A percentile compares a stretch with the other conserved stretches of the same genome.
These are phyloP conservation scores for Tachysurus vachellii DNA, from an alignment of 2,113 vertebrate genomes.

Conservation along the genomic window DNA sequence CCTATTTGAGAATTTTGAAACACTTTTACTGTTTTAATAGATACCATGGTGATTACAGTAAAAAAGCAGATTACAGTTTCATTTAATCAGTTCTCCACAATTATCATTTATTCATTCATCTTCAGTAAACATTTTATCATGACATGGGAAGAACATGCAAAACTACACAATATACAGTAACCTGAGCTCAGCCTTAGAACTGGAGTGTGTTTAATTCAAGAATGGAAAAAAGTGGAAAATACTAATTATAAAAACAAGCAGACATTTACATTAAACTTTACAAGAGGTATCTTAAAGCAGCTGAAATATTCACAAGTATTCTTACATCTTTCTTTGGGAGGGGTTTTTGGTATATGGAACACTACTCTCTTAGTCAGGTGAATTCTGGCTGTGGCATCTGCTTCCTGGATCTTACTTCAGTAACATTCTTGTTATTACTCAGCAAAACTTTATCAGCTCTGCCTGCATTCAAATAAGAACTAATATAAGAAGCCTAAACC, in stretches of 20 bases:
- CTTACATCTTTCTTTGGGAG: neutral
- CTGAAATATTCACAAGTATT: neutral
- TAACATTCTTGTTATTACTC: too few relatives aligned
- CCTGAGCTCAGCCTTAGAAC: neutral
- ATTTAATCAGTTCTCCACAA: too few relatives aligned
- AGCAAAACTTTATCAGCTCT: neutral
- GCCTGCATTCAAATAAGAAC: neutral
- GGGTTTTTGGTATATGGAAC: slow-evolving; percentile 73
- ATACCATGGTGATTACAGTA: neutral
- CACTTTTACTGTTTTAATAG: neutral
- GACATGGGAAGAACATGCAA: neutral
- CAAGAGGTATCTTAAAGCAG: neutral
- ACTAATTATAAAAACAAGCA: neutral
- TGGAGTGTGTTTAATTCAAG: neutral
- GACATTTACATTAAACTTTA: neutral
- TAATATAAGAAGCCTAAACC: neutral
- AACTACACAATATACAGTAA: neutral
- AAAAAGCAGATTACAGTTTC: neutral
- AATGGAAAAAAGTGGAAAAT: neutral
- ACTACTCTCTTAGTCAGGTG: slow-evolving; percentile 77
- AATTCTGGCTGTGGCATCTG: slow-evolving; percentile 86
- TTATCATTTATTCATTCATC: neutral
- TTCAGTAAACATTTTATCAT: neutral
- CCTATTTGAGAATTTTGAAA: neutral
- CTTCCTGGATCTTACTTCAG: too few relatives aligned